Evolutionary conservation across 2,113 vertebrate species (phyloP).

Genomic region (Leuciscus idus): DNA sequence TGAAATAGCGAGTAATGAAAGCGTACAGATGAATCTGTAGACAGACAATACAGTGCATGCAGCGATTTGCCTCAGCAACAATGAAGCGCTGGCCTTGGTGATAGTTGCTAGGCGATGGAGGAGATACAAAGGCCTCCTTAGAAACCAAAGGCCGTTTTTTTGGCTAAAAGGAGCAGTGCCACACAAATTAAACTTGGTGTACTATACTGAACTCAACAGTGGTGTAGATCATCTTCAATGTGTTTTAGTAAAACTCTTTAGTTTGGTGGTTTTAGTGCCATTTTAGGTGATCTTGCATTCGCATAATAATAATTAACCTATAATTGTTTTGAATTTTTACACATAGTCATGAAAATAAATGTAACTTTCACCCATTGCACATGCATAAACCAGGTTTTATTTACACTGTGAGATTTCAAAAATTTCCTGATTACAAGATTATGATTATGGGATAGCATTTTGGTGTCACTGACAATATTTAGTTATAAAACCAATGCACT

Average conservation of each 20-base stretch:
- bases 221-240: not conserved
- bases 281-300: too few species aligned
- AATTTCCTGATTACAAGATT: not conserved
- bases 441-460: not conserved
- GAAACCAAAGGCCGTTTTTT: slow-evolving; percentile 81
- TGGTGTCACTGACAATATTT: not conserved
- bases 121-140: slow-evolving; percentile 82
- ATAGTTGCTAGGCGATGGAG: slow-evolving; percentile 81
- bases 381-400: not conserved
- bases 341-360: not conserved
- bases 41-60: slow-evolving; percentile 73
- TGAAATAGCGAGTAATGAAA: slow-evolving; percentile 76
- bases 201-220: not conserved
- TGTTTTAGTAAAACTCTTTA: not conserved
- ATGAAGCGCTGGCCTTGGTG: slow-evolving; percentile 81
- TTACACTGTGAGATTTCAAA: not conserved
- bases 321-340: too few species aligned
- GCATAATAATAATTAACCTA: too few species aligned
- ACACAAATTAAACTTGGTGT: slow-evolving; percentile 46
- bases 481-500: not conserved
- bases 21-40: slow-evolving; percentile 69
- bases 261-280: not conserved
- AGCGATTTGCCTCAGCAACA: slow-evolving; percentile 77
- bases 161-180: slow-evolving; percentile 72
- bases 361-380: not conserved